phyloP scores from a whole-genome alignment of 1,140 invertebrate species.

The Armadillidium nasatum region DNA sequence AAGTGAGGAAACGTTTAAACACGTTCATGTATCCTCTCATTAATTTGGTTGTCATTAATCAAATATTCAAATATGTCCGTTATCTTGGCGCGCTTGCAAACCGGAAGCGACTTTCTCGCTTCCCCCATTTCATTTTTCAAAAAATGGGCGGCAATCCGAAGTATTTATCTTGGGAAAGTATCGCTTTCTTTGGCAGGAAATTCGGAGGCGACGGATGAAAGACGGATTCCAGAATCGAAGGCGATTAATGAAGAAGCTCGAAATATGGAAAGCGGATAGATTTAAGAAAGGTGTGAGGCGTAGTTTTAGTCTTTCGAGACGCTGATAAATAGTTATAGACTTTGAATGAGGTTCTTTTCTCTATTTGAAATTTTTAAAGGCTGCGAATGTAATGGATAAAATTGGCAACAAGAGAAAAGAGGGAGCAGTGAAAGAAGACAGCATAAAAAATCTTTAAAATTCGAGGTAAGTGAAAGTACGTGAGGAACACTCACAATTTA shows the following conservation, averaged over 20 bases:
- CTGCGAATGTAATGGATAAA: too few species aligned
- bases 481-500: too few species aligned
- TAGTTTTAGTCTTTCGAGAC: not conserved
- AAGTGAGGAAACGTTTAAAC: not conserved
- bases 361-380: not conserved
- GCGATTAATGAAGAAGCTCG: not conserved
- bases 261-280: slow-evolving; percentile 7
- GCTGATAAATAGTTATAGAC: not conserved
- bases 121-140: not conserved
- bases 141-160: not conserved
- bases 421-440: too few species aligned
- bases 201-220: not conserved
- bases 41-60: not conserved
- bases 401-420: too few species aligned
- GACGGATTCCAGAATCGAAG: not conserved
- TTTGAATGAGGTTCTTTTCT: not conserved
- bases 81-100: not conserved
- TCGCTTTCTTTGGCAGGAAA: slow-evolving; percentile 3
- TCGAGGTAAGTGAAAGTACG: too few species aligned
- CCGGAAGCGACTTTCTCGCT: not conserved
- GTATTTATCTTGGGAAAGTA: not conserved
- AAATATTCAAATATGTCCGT: slow-evolving; percentile 8
- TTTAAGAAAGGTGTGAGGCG: not conserved
- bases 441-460: too few species aligned
- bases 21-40: not conserved